Evolutionary conservation across 2,797 vertebrate species (phyloP), one percentile per base, ranked within the genome.

Genomic region (Bufotes viridis): DNA sequence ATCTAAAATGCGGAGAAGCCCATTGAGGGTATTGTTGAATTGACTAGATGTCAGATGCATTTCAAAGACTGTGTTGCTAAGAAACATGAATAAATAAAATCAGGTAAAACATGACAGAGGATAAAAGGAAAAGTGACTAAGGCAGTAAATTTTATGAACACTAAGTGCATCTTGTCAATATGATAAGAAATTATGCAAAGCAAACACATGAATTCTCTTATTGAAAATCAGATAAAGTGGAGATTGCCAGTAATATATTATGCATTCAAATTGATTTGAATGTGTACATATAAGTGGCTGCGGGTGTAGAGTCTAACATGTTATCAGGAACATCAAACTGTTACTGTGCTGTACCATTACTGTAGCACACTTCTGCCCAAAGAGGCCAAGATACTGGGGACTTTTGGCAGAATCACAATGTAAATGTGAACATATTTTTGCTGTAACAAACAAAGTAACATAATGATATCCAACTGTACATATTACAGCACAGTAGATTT

Each of bases 141-240:
- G 9, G 63, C 10, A 22, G 29, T 81, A 81, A 61, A 29, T 61
- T 26, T 81, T 61, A 29, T 14, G 51, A 65, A 18, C 13, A 61
- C 29, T 81, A 80, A 81, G 79, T 81, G 60, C 58, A 65, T 63
- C 22, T 65, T 65, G 18, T 63, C 22, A 82, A 82, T 69, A 70
- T 70, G 63, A 65, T 69, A 65, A 26, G n/a, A 82, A 70, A 70
- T 82, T 82, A 70, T 65, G 81, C 65, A 63, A 63, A 65, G 57
- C 24, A 65, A 81, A 80, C 26, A 60, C 20, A 49, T 65, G 79
- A 63, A 42, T 81, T 20, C 20, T 63, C 22, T 81, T 20, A 81
- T 9, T 61, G 5, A 61, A 81, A 81, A 81, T 61, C 57, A 34
- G 58, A 78, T 78, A 78, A 78, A 78, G 55, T 24, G 75, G 49